Base-by-base conservation (phyloP, 1,140 invertebrate genomes). In the Microplitis demolitor region DNA sequence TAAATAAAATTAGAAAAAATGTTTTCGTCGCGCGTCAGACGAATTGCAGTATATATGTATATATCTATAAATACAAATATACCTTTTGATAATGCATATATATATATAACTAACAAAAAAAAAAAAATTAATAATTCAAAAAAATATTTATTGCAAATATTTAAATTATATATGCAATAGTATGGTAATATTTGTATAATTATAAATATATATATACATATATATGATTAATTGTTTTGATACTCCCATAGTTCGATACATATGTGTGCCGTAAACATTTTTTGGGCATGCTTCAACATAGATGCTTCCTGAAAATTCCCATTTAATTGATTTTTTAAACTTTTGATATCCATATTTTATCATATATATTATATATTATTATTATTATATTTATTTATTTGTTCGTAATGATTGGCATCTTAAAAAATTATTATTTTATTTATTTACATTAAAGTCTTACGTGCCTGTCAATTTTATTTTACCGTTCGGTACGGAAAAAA, bases 261-360 rank as follows among this genome's bases (percentile, higher is more conserved):
- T 72, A 74, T 85, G 83, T 80, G 80, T 84, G 83, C 84, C 84
- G 79, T 82, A 84, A 85, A 77, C 79, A 83, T 79, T 84, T 86
- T 85, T 85, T 85, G 82, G 84, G 84, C 84, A 86, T 86, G 84
- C 82, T 84, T 86, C 80, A 78, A 85, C 53, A 81, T 85, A 86
- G 84, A 83, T 83, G 84, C 84, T 87, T 87, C 82, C 84, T 83
- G 80, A 73, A 72, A 78, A 69, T 71, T 78, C 77, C 66, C 39
- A 45, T 45, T 45, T 45, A 45, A 66, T 76, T 79, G 77, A 78
- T 76, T 79, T 78, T 82, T 81, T 75, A 78, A 75, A 74, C 76
- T 77, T 73, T 72, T 80, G 78, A 8, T 76, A 71, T 45, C 39
- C 39, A 45, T 70, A 64, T 60, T 39, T 56, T 58, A n/a, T 61